These are phyloP conservation scores for Jaculus jaculus DNA, from an alignment of 2,113 vertebrate genomes.

Conservation along the genomic window DNA sequence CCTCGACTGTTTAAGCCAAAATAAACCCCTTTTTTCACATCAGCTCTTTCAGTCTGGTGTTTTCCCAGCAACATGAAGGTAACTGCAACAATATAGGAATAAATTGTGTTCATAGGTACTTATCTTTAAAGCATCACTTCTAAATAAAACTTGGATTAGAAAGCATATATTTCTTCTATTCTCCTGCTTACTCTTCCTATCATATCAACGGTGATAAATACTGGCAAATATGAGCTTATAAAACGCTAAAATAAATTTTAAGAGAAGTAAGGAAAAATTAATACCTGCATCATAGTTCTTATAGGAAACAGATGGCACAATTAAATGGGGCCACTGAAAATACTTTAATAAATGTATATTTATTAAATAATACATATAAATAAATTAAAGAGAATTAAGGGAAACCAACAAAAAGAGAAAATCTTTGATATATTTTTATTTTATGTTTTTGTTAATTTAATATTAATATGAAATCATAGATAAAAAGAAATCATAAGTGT, in stretches of 20 bases:
- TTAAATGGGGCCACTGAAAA: background rate
- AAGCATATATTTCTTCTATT: background rate
- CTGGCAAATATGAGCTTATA: background rate
- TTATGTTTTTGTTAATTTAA: background rate
- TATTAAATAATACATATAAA: background rate
- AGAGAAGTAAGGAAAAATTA: background rate
- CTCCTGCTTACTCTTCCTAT: background rate
- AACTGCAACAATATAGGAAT: background rate
- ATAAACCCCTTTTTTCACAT: too few relatives aligned
- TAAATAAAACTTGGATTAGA: background rate
- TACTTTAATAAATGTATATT: conserved; percentile 11
- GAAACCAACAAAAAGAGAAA: background rate
- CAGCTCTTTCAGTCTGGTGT: too few relatives aligned
- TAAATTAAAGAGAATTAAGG: conserved; percentile 19
- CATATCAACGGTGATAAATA: background rate
- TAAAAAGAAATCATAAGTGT: background rate
- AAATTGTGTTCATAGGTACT: background rate
- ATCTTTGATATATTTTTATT: background rate
- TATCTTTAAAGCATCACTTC: background rate
- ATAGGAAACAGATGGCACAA: background rate
- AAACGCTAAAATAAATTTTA: background rate
- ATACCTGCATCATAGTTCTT: background rate
- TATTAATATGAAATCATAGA: background rate
- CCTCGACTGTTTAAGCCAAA: too few relatives aligned
- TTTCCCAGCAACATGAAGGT: too few relatives aligned